Evolutionary conservation across 92 coral and sea anemone species (phyloP), one percentile per base, ranked within the genome.

Genomic region (Porites evermanni): DNA sequence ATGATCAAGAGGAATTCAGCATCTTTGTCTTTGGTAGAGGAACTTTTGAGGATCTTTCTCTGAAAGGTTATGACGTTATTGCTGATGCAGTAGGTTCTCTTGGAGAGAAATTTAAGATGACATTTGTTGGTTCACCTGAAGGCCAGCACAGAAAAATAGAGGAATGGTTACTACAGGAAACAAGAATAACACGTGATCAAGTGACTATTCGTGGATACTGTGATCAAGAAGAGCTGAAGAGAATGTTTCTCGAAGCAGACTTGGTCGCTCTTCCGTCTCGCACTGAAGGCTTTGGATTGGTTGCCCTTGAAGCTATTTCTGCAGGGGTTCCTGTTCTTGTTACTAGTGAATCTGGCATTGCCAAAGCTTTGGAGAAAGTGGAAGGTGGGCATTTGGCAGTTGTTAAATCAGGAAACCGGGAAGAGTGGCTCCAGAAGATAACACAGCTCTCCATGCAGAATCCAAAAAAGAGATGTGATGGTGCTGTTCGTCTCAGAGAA

Each of bases 231-330:
- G 70, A 77, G 16, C 70, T 63, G 0, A 77, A n/a, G 12, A 64
- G 4, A 14, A 77, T 77, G 71, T 77, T 77, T 3, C 8, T 9
- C 17, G 56, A 61, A 63, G 53, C 81, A 61, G 81, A 77, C n/a
- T 14, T 77, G 58, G 81, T 77, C 16, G 38, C 81, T 3, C 10
- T 77, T 2, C 81, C 77, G 2, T 70, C 86, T 56, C 64, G 77
- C 65, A 81, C 85, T 53, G 85, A 81, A 23, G 85, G 85, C 0
- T 81, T 81, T 65, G 85, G 85, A 23, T 38, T 81, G 64, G 47
- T 81, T 67, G 76, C 77, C 54, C 67, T 81, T 20, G 85, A 81
- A 52, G 76, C 85, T 14, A 81, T 81, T 66, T 81, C 85, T 23
- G 85, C 85, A 23, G 77, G 75, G 18, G 53, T 81, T 1, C 85